phyloP scores from a whole-genome alignment of 1,140 invertebrate species.

The Pygmarrhopalites habei region DNA sequence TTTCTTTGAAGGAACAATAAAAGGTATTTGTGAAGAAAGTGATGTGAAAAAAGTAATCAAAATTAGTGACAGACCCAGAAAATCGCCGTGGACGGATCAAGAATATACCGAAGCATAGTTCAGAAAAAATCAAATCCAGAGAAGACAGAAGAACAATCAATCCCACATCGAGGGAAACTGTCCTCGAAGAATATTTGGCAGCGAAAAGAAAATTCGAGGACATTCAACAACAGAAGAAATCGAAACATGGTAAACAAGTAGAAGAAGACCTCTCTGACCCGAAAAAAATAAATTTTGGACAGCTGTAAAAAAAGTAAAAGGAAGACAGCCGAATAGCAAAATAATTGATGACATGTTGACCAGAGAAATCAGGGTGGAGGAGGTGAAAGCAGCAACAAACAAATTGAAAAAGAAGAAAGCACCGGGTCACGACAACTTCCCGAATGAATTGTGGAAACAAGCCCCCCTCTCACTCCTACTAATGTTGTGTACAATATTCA shows the following conservation, averaged over 20 bases:
- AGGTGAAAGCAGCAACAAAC: not conserved
- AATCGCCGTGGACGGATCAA: not conserved
- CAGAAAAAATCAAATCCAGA: not conserved
- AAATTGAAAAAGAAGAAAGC: constrained; percentile 5
- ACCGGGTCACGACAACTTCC: not conserved
- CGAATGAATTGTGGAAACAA: constrained; percentile 2
- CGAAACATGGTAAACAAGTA: not conserved
- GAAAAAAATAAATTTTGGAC: not conserved
- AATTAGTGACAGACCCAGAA: too few species aligned
- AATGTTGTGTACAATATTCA: not conserved
- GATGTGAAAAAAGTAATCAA: too few species aligned
- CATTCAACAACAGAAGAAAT: not conserved
- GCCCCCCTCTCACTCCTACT: not conserved
- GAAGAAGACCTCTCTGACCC: not conserved
- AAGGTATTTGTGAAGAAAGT: too few species aligned
- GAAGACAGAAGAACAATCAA: not conserved
- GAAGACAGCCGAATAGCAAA: not conserved
- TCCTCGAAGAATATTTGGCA: not conserved
- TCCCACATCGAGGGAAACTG: too few species aligned
- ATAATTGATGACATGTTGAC: not conserved
- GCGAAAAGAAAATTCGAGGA: not conserved
- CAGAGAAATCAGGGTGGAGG: not conserved
- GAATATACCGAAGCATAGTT: not conserved
- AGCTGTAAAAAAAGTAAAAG: not conserved
- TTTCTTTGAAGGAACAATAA: too few species aligned